Evolutionary conservation across 2,113 vertebrate species (phyloP), one percentile per base, ranked within the genome.

Genomic region (Oophaga pumilio): DNA sequence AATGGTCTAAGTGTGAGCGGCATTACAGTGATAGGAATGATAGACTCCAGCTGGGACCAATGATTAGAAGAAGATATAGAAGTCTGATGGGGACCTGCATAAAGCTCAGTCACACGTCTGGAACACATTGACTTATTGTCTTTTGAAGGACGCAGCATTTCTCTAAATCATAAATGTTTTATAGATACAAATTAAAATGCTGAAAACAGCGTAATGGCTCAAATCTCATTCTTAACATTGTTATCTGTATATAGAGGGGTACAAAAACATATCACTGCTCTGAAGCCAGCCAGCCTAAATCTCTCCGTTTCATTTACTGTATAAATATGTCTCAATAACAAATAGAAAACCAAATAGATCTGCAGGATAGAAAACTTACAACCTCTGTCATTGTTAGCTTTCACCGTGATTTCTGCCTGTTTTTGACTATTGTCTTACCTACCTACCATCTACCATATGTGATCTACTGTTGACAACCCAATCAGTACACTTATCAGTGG

Each of bases 1-100:
- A 74, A 50, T 7, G 33, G 43, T 12, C 33, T 74, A 50, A 74
- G 71, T 74, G 71, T 74, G 33, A 74, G 49, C 71, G 50, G 71
- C 71, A 50, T 74, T 74, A 74, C 71, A 74, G 71, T 74, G 71
- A 74, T 74, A 74, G 71, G 71, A 74, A 74, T 22, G 43, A 74
- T 74, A 49, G 71, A 0, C 71, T 74, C 71, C 71, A 74, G 71
- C 71, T 74, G 71, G 71, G 71, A 22, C 33, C 71, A 49, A 74
- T 74, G 71, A 74, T 74, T 74, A 73, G 28, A 49, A 20, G 71
- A 22, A 74, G 71, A 50, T 74, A 74, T 50, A 74, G 71, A 50
- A 74, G 17, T 74, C 71, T 74, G 71, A 74, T 74, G 71, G 71
- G 43, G 71, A 4, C 71, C 22, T 74, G 71, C 71, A 74, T 74